Evolutionary conservation across 2,888 invertebrate species (phyloP).

Genomic region (Lithophane ornitopus): DNA sequence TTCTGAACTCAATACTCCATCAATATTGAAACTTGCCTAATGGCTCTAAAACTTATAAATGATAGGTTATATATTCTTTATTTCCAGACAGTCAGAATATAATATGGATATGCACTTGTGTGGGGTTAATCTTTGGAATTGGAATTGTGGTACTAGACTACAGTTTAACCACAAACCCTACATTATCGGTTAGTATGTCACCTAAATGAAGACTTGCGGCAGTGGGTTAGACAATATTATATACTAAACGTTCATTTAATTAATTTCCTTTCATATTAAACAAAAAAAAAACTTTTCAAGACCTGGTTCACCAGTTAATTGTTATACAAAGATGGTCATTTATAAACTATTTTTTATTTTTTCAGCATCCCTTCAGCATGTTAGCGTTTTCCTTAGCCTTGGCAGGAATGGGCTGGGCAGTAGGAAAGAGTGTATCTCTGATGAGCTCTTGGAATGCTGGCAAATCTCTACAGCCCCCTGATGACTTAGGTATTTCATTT

Average conservation of each 20-base stretch:
- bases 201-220: background rate
- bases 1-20: background rate
- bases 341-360: background rate
- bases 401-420: conserved; percentile 92
- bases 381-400: conserved; percentile 92
- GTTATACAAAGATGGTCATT: background rate
- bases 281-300: background rate
- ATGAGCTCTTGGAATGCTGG: conserved; percentile 84
- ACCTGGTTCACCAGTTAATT: background rate
- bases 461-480: conserved; percentile 85
- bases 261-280: background rate
- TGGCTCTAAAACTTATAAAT: background rate
- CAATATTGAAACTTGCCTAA: background rate
- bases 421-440: conserved; percentile 90
- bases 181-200: conserved; percentile 90
- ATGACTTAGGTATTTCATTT: conserved; percentile 81
- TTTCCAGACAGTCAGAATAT: conserved; percentile 92
- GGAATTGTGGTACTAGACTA: conserved; percentile 93
- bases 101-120: conserved; percentile 94
- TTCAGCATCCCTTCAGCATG: conserved; percentile 94
- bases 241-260: background rate
- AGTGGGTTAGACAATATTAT: background rate
- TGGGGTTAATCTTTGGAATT: conserved; percentile 93
- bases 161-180: conserved; percentile 92
- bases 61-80: conserved; percentile 15